Evolutionary conservation across 2,888 invertebrate species (phyloP).

Genomic region (Ornithoptera priamus): DNA sequence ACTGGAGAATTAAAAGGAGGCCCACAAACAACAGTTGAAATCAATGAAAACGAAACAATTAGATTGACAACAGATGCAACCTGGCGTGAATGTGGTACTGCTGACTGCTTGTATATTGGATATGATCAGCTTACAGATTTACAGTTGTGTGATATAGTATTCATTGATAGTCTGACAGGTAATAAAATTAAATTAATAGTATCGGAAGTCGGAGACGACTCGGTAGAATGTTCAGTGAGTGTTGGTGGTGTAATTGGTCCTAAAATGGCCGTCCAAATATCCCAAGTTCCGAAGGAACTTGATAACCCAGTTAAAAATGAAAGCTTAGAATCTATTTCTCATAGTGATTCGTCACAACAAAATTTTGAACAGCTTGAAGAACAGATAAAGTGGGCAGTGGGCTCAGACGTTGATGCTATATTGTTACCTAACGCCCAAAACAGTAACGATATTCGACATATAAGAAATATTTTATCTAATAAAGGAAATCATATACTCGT

Average conservation of each 20-base stretch:
- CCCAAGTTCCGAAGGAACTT: slow-evolving; percentile 72
- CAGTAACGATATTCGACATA: slow-evolving; percentile 52
- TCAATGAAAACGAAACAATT: slow-evolving; percentile 58
- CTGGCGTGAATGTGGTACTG: slow-evolving; percentile 77
- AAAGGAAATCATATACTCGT: slow-evolving; percentile 70
- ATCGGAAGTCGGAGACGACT: slow-evolving; percentile 65
- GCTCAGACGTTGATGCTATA: slow-evolving; percentile 67
- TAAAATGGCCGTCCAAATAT: slow-evolving; percentile 75
- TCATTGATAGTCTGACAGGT: slow-evolving; percentile 66
- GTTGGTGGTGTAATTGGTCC: slow-evolving; percentile 76
- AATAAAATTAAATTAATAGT: slow-evolving; percentile 62
- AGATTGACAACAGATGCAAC: slow-evolving; percentile 74
- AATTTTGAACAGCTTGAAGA: slow-evolving; percentile 83
- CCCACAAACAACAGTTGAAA: slow-evolving; percentile 56
- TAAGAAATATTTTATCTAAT: slow-evolving; percentile 55
- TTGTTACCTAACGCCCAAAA: slow-evolving; percentile 60
- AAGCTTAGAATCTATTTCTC: slow-evolving; percentile 59
- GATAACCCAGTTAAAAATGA: slow-evolving; percentile 58
- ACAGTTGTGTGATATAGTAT: slow-evolving; percentile 70
- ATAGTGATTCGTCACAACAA: slow-evolving; percentile 83
- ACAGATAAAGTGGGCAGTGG: slow-evolving; percentile 69
- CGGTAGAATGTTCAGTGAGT: slow-evolving; percentile 74
- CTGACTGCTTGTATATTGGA: slow-evolving; percentile 77
- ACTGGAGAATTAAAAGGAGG: slow-evolving; percentile 70
- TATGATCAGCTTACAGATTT: slow-evolving; percentile 77